A percentile compares a stretch with the other conserved stretches of the same genome.
Conservation (phyloP, 2,888 invertebrate species). For the Lasioglossum morio region DNA sequence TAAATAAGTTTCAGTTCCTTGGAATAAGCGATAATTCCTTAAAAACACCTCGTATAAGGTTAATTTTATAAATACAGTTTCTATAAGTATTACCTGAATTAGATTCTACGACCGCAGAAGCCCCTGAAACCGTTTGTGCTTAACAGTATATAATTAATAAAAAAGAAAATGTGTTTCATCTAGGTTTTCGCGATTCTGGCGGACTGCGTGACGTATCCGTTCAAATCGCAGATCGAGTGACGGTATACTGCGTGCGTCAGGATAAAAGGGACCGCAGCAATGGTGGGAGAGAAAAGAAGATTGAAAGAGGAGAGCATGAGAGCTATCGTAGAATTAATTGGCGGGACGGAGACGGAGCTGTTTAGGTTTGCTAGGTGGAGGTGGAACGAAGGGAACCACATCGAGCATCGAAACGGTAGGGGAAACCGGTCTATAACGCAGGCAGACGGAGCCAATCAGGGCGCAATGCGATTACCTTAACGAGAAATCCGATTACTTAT, state of each 20-base stretch:
- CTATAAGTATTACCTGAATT: background rate
- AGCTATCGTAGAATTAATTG: constrained; percentile 23
- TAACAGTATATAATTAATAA: background rate
- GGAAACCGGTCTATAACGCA: constrained; percentile 76
- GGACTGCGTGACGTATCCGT: background rate
- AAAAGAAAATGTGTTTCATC: background rate
- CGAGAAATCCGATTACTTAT: constrained; percentile 85
- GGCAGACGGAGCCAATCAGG: constrained; percentile 84
- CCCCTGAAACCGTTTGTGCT: background rate
- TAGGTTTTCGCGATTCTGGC: background rate
- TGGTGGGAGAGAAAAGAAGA: background rate
- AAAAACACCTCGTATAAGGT: too few species aligned
- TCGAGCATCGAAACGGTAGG: constrained; percentile 47
- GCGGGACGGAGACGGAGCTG: constrained; percentile 33
- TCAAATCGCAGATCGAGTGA: constrained; percentile 14
- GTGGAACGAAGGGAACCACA: constrained; percentile 30
- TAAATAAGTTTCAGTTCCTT: too few species aligned
- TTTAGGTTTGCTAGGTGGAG: constrained; percentile 9
- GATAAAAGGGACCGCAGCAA: background rate
- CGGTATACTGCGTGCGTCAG: constrained; percentile 20
- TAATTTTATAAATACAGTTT: too few species aligned
- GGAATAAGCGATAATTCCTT: too few species aligned
- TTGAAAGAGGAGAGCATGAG: too few species aligned
- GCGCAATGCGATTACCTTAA: constrained; percentile 85
- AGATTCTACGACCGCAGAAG: background rate